A percentile compares a stretch with the other conserved stretches of the same genome.
phyloP scores from a whole-genome alignment of 2,113 vertebrate genomes.

The Nerophis lumbriciformis region DNA sequence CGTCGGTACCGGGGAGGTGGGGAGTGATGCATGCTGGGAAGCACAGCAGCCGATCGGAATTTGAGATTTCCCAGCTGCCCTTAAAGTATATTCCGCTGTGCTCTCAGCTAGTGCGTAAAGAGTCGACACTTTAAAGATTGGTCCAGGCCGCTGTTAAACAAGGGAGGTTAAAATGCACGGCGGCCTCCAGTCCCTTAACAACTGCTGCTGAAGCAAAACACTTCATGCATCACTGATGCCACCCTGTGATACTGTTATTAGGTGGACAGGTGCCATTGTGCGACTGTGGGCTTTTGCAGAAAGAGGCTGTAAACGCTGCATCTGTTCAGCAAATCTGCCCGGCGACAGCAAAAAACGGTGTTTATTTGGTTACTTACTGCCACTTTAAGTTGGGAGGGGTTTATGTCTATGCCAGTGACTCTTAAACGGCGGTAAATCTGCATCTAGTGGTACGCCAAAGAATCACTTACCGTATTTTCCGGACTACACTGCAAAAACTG shows the following conservation, averaged over 20 bases:
- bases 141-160: slow-evolving; percentile 28
- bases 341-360: neutral
- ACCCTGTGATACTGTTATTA: slow-evolving; percentile 12
- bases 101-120: slow-evolving; percentile 4
- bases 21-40: neutral
- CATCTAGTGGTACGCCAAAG: no score
- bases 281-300: neutral
- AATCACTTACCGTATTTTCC: no score
- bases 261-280: slow-evolving; percentile 13
- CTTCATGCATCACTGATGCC: slow-evolving; percentile 34
- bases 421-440: no score
- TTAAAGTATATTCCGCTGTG: slow-evolving; percentile 10
- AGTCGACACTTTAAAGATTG: slow-evolving; percentile 27
- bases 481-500: no score
- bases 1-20: neutral
- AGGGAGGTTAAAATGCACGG: slow-evolving; percentile 29
- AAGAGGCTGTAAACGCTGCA: slow-evolving; percentile 1
- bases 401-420: no score
- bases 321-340: neutral
- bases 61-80: slow-evolving; percentile 7
- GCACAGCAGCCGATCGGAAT: neutral
- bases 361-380: neutral
- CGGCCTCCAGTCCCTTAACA: slow-evolving; percentile 28
- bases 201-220: slow-evolving; percentile 38
- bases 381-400: neutral